A percentile compares a stretch with the other conserved stretches of the same genome.
phyloP scores from a whole-genome alignment of 2,113 vertebrate species.

The Labeo rohita region DNA sequence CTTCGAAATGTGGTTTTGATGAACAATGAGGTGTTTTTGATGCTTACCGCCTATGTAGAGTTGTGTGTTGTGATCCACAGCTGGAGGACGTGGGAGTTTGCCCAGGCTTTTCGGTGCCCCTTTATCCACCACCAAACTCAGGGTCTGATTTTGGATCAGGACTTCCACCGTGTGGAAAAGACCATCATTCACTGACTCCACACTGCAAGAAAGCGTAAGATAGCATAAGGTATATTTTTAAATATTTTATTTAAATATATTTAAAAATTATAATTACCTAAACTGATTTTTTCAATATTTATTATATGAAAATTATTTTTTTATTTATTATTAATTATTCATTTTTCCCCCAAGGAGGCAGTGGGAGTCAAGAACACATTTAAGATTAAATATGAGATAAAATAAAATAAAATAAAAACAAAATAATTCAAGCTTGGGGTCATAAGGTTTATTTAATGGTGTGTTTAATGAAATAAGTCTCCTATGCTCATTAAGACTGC shows the following conservation, averaged over 20 bases:
- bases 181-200: constrained; percentile 95
- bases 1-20: neutral
- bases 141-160: constrained; percentile 90
- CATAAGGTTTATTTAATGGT: too few species aligned
- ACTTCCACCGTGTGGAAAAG: constrained; percentile 94
- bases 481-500: too few species aligned
- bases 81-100: constrained; percentile 89
- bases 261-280: neutral
- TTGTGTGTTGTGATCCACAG: constrained; percentile 86
- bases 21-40: constrained; percentile 1
- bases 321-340: too few species aligned
- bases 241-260: too few species aligned
- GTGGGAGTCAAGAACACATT: neutral
- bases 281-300: neutral
- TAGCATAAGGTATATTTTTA: neutral
- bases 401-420: neutral
- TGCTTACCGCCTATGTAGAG: constrained; percentile 93
- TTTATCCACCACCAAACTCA: constrained; percentile 95
- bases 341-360: neutral
- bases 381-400: neutral
- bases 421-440: too few species aligned
- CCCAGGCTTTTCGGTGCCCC: constrained; percentile 92
- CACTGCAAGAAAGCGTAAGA: constrained; percentile 71
- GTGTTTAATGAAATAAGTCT: too few species aligned
- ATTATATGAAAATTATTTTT: neutral